Evolutionary conservation across 2,113 vertebrate species (phyloP), one percentile per base, ranked within the genome.

Genomic region (Indri indri): DNA sequence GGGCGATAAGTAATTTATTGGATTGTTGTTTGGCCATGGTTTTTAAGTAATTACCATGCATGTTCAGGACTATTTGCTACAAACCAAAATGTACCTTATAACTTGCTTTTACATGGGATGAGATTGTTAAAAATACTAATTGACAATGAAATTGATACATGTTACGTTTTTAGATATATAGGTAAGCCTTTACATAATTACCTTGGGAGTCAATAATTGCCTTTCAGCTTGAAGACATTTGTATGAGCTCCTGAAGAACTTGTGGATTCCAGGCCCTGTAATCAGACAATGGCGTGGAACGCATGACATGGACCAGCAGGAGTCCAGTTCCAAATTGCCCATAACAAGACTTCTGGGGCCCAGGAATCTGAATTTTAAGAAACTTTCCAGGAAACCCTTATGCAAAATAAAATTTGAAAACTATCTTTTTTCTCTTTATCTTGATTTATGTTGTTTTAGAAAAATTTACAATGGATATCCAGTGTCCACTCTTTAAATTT

Each of bases 361-460:
- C 18, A 63, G 70, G 40, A 73, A 93, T 84, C 10, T 59, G 73
- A n/a, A 95, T 96, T 95, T 92, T 23, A 82, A 92, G 47, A 66
- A 66, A 32, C 3, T 82, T 87, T 68, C 77, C 40, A 92, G 45
- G 73, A 95, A 95, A 94, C 47, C 52, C 18, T 66, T 81, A 27
- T 0, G 8, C 23, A 92, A 70, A 82, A 83, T 83, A 76, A 71
- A 52, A 83, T 68, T 68, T 74, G 5, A 92, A 96, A 87, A 54
- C 32, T 12, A 86, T 57, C 52, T 57, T 90, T 81, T 89, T 80
- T 74, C 70, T 68, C 32, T 89, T 76, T 85, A 71, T 73, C 37
- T 77, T 68, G 47, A 54, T 83, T 84, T 88, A 47, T 12, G 34
- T 77, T 95, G 32, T 81, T 90, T 84, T 80, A 80, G 86, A 95